Evolutionary conservation across 2,888 invertebrate species (phyloP).

Genomic region (Notodonta dromedarius): DNA sequence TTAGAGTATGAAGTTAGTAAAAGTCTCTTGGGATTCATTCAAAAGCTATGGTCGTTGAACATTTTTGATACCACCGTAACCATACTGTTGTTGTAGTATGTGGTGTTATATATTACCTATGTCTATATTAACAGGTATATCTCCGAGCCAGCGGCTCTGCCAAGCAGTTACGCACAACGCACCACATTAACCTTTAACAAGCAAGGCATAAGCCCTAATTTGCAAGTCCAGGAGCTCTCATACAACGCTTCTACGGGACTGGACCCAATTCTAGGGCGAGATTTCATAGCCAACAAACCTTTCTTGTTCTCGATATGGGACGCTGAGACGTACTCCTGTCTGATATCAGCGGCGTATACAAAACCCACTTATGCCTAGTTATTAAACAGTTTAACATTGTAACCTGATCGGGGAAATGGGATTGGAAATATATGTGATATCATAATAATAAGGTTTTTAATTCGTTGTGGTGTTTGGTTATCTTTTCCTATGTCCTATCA

Average conservation of each 20-base stretch:
- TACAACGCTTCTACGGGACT: not conserved
- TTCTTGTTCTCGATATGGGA: not conserved
- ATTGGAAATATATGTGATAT: too few relatives aligned
- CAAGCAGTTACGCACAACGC: slow-evolving; percentile 15
- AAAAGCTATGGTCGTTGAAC: too few relatives aligned
- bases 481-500: too few relatives aligned
- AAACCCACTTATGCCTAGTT: not conserved
- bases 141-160: slow-evolving; percentile 23
- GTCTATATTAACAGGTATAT: slow-evolving; percentile 30
- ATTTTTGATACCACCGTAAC: too few relatives aligned
- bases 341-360: not conserved
- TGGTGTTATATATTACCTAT: too few relatives aligned
- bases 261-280: not conserved
- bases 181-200: not conserved
- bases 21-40: too few relatives aligned
- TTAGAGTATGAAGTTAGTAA: too few relatives aligned
- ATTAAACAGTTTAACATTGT: too few relatives aligned
- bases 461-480: too few relatives aligned
- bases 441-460: too few relatives aligned
- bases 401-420: too few relatives aligned
- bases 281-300: not conserved
- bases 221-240: not conserved
- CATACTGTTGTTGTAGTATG: too few relatives aligned
- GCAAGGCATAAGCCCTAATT: not conserved
- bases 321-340: not conserved